Evolutionary conservation across 2,888 invertebrate species (phyloP).

Genomic region (Magallana nippona): DNA sequence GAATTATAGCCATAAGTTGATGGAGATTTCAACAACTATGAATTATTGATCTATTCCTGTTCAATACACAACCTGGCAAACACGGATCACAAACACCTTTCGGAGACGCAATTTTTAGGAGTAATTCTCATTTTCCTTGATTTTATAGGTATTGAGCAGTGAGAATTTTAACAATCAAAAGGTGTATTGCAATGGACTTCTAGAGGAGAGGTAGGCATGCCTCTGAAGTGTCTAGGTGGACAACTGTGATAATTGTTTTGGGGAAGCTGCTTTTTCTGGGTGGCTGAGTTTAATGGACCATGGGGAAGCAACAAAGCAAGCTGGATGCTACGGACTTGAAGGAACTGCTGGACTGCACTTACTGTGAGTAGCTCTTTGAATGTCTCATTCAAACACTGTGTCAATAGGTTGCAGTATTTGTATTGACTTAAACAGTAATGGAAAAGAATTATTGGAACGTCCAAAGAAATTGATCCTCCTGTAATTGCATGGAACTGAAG

Average conservation of each 20-base stretch:
- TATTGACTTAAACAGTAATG: slow-evolving; percentile 14
- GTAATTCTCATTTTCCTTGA: neutral
- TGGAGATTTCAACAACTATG: slow-evolving; percentile 35
- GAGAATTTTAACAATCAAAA: neutral
- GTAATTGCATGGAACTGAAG: neutral
- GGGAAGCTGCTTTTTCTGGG: neutral
- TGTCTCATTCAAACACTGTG: neutral
- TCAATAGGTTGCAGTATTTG: neutral
- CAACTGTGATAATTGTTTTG: neutral
- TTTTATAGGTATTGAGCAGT: neutral
- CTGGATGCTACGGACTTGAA: slow-evolving; percentile 62
- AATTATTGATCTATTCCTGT: slow-evolving; percentile 21
- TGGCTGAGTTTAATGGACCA: slow-evolving; percentile 46
- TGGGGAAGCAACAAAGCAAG: slow-evolving; percentile 69
- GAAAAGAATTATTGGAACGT: slow-evolving; percentile 11
- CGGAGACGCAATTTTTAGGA: neutral
- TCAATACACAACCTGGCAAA: slow-evolving; percentile 22
- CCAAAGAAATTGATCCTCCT: neutral
- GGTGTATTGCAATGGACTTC: neutral
- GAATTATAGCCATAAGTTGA: slow-evolving; percentile 28
- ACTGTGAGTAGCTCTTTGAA: slow-evolving; percentile 62
- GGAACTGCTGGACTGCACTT: slow-evolving; percentile 64
- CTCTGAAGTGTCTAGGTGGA: neutral
- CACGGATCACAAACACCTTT: slow-evolving; percentile 10
- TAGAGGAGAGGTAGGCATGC: neutral